Percentiles rank a stretch among this genome's conserved stretches.
Conservation (phyloP, 1,140 invertebrate species). For the Pachyrhynchus sulphureomaculatus region DNA sequence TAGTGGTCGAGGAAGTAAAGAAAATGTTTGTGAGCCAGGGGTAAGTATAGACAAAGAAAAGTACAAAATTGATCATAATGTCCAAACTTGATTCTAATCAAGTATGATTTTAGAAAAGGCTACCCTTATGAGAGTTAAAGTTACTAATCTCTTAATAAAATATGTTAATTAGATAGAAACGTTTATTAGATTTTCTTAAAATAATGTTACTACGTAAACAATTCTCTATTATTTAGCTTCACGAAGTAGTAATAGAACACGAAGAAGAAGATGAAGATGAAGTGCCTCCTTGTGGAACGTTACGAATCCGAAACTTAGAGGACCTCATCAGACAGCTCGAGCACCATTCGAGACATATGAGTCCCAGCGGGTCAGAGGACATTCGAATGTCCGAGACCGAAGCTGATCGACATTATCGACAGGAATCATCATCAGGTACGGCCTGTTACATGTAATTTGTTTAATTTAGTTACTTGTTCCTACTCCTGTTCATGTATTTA, state of each 20-base stretch:
- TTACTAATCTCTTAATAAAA: too few relatives aligned
- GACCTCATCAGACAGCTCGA: constrained; percentile 88
- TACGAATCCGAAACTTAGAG: constrained; percentile 86
- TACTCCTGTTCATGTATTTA: neutral
- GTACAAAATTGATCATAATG: too few relatives aligned
- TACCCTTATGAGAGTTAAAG: too few relatives aligned
- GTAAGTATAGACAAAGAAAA: too few relatives aligned
- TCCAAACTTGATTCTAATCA: too few relatives aligned
- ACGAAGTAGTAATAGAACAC: constrained; percentile 49
- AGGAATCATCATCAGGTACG: constrained; percentile 71
- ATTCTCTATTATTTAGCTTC: constrained; percentile 14
- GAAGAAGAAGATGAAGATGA: constrained; percentile 69
- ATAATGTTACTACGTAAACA: too few relatives aligned
- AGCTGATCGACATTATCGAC: constrained; percentile 68
- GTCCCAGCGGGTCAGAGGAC: constrained; percentile 86
- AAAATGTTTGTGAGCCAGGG: constrained; percentile 65
- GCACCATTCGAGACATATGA: constrained; percentile 85
- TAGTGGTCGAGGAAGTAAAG: constrained; percentile 56
- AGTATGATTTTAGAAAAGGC: too few relatives aligned
- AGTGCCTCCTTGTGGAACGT: constrained; percentile 68
- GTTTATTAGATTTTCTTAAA: too few relatives aligned
- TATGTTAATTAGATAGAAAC: too few relatives aligned
- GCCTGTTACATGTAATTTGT: too few relatives aligned
- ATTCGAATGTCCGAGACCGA: constrained; percentile 90
- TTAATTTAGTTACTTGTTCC: too few relatives aligned